A percentile compares a stretch with the other conserved stretches of the same genome.
Conservation (phyloP, 37 sponge, comb jelly and placozoan genomes). For the Mnemiopsis leidyi region DNA sequence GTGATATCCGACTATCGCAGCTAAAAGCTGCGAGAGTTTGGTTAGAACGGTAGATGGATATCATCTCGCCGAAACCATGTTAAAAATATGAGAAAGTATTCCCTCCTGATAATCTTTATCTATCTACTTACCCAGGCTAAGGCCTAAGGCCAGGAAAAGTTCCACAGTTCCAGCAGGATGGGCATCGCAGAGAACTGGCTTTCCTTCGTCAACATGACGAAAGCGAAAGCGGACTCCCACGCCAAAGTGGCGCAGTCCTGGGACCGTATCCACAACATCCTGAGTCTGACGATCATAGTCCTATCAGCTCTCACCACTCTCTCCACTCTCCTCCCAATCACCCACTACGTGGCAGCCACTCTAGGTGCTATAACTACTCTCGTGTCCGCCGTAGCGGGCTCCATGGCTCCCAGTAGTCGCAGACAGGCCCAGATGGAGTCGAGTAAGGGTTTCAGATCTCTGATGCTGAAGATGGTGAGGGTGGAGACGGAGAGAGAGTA, state of each 20-base stretch:
- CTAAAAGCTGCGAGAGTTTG: too few relatives aligned
- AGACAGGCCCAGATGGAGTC: slow-evolving; percentile 5
- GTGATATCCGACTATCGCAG: too few relatives aligned
- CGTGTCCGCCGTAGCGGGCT: background rate
- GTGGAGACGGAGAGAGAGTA: slow-evolving; percentile 8
- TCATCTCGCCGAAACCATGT: too few relatives aligned
- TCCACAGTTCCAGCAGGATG: too few relatives aligned
- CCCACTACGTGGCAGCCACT: background rate
- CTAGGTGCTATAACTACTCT: slow-evolving; percentile 1
- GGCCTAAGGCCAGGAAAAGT: too few relatives aligned
- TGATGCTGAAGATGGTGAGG: slow-evolving; percentile 59
- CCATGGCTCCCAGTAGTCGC: background rate
- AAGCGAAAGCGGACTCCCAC: slow-evolving; percentile 25
- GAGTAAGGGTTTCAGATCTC: background rate
- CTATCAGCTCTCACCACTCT: slow-evolving; percentile 29
- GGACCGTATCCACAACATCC: background rate
- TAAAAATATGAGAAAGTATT: too few relatives aligned
- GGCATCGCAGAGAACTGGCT: slow-evolving; percentile 31
- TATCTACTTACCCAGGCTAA: too few relatives aligned
- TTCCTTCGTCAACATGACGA: background rate
- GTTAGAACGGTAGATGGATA: too few relatives aligned
- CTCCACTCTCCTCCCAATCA: slow-evolving; percentile 7
- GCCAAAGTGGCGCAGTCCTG: slow-evolving; percentile 8
- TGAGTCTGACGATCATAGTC: background rate
- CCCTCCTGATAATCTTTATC: too few relatives aligned